Evolutionary conservation across 2,888 invertebrate genomes (phyloP), one percentile per base, ranked within the genome.

Genomic region (Cordylochernes scorpioides): DNA sequence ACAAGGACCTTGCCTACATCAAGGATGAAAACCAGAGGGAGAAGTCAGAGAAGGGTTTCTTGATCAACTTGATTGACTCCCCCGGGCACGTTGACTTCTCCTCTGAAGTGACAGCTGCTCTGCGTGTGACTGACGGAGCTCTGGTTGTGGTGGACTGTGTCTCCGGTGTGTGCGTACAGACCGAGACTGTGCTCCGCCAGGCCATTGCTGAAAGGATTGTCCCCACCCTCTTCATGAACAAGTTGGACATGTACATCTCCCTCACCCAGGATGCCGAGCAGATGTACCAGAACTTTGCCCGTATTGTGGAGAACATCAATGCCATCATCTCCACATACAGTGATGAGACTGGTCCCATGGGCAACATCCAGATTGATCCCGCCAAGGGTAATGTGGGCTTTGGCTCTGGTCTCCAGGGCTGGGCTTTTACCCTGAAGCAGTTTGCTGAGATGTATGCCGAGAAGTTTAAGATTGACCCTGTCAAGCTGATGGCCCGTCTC

Each of bases 31-130:
- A 80, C 57, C 84, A 86, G 58, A 68, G 78, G 50, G 84, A 88
- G 50, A 77, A 74, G 61, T 68, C 62, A 17, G 70, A 71, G 45
- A 75, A 71, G 57, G 91, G 88, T 61, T 99, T 99, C 68, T 73
- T 99, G 59, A 97, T 99, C 63, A 99, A 99, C 59, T 62, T 99
- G 59, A 99, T 99, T 47, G 97, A 99, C 60, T 97, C 97, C 13
- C 97, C 97, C 44, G 97, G 97, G 43, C 97, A 99, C 73, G 97
- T 99, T 51, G 97, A 99, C 61, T 99, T 99, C 64, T 94, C 94
- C 3, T 88, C 86, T 42, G 94, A 99, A 62, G 97, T 99, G 44
- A 99, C 97, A 31, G 97, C 97, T 48, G 97, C 97, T 45, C 73
- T 99, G 42, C 84, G 97, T 64, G 97, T 99, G 28, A 99, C 97